Conservation (phyloP, 1,140 invertebrate genomes). For the Propsilocerus akamusi region DNA sequence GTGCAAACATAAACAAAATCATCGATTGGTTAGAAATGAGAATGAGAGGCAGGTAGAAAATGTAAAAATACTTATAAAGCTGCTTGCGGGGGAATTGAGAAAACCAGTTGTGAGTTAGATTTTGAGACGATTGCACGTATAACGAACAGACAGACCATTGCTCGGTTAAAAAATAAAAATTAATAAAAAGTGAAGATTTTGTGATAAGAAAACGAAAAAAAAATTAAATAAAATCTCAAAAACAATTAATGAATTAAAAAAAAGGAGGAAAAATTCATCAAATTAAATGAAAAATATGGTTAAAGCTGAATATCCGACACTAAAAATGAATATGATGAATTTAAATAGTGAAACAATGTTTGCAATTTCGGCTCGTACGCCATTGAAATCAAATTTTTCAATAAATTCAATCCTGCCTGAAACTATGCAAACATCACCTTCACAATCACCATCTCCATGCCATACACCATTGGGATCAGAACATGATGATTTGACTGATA, state of each 20-base stretch:
- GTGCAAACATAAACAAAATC: neutral
- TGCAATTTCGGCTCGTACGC: constrained; percentile 25
- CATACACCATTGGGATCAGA: constrained; percentile 16
- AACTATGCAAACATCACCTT: constrained; percentile 24
- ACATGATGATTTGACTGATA: constrained; percentile 30
- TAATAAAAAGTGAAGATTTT: neutral
- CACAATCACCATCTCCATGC: constrained; percentile 1
- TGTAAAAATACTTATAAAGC: neutral
- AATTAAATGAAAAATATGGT: constrained; percentile 16
- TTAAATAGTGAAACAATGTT: constrained; percentile 3
- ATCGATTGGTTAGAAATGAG: neutral
- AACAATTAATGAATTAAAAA: constrained; percentile 9
- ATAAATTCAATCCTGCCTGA: constrained; percentile 52
- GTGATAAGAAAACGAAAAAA: constrained; percentile 7
- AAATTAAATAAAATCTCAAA: constrained; percentile 7
- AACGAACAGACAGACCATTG: neutral
- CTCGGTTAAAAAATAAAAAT: neutral
- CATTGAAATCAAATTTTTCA: constrained; percentile 48
- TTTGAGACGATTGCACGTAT: neutral
- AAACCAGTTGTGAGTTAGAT: neutral
- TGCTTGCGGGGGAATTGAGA: neutral
- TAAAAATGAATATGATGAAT: neutral
- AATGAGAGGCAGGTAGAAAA: neutral
- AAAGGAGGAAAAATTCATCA: constrained; percentile 20
- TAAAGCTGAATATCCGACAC: neutral